Evolutionary conservation across 2,797 vertebrate genomes (phyloP).

Genomic region (Eidolon dupreanum): DNA sequence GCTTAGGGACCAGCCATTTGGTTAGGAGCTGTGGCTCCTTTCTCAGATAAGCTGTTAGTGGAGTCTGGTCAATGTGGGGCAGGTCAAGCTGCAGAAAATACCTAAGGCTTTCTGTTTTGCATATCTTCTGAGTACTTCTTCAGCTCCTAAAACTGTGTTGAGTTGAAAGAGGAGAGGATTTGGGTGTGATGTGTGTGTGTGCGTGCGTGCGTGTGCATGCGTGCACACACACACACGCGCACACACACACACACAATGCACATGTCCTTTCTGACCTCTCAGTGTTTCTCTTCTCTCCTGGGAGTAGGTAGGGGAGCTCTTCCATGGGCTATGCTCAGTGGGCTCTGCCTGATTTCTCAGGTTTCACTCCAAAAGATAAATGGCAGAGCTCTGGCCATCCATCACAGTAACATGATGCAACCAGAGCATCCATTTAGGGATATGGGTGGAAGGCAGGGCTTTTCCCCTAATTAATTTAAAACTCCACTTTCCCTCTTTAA

Average conservation of each 20-base stretch:
- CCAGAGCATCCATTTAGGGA: not conserved
- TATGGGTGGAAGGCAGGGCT: not conserved
- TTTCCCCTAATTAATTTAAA: slow-evolving; percentile 52
- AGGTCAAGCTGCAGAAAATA: not conserved
- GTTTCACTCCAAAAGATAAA: slow-evolving; percentile 63
- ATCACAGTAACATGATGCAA: not conserved
- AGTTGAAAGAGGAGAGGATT: not conserved
- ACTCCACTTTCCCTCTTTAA: not conserved
- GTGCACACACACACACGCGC: accelerated
- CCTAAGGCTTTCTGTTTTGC: not conserved
- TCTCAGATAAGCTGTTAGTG: not conserved
- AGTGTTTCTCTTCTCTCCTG: not conserved
- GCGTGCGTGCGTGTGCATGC: no score
- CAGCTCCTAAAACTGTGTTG: not conserved
- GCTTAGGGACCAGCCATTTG: not conserved
- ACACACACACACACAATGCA: accelerated
- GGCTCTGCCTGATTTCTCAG: slow-evolving; percentile 42
- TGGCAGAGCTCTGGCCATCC: not conserved
- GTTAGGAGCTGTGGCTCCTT: not conserved
- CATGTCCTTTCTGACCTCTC: not conserved
- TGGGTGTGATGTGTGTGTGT: accelerated
- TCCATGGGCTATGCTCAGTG: not conserved
- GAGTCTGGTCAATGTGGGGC: not conserved
- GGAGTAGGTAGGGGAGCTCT: not conserved
- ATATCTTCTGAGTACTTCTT: not conserved